Conservation (phyloP, 2,797 vertebrate species). For the Myoxocephalus aenaeus region DNA sequence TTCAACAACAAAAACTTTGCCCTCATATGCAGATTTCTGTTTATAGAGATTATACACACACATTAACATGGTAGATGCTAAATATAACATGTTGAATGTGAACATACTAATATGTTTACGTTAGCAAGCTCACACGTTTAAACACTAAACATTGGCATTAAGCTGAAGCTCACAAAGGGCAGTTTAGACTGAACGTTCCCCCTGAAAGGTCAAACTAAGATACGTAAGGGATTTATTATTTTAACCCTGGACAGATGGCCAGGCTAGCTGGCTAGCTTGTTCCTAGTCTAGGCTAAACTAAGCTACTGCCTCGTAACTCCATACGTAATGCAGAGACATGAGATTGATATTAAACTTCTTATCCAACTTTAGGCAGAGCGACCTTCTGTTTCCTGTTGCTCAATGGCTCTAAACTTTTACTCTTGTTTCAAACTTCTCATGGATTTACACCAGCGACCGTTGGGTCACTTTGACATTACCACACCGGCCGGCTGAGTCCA, state of each 20-base stretch:
- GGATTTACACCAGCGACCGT: slow-evolving; percentile 22
- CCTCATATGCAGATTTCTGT: no score
- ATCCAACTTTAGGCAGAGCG: not conserved
- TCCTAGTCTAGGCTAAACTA: not conserved
- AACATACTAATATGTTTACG: no score
- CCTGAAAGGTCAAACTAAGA: not conserved
- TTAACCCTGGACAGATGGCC: no score
- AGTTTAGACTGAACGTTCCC: no score
- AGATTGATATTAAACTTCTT: not conserved
- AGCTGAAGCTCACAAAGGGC: no score
- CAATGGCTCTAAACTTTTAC: not conserved
- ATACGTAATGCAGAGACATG: not conserved
- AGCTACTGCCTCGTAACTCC: not conserved
- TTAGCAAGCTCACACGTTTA: no score
- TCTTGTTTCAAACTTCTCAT: not conserved
- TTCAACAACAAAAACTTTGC: no score
- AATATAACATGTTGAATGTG: no score
- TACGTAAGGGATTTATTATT: no score
- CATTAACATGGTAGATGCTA: no score
- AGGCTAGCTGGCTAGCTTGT: not conserved
- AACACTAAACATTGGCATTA: no score
- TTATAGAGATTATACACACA: no score
- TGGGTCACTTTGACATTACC: slow-evolving; percentile 29
- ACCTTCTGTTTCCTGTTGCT: not conserved
- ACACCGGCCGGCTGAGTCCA: slow-evolving; percentile 16